Evolutionary conservation across 1,140 invertebrate genomes (phyloP), one percentile per base, ranked within the genome.

Genomic region (Laodelphax striatellus): DNA sequence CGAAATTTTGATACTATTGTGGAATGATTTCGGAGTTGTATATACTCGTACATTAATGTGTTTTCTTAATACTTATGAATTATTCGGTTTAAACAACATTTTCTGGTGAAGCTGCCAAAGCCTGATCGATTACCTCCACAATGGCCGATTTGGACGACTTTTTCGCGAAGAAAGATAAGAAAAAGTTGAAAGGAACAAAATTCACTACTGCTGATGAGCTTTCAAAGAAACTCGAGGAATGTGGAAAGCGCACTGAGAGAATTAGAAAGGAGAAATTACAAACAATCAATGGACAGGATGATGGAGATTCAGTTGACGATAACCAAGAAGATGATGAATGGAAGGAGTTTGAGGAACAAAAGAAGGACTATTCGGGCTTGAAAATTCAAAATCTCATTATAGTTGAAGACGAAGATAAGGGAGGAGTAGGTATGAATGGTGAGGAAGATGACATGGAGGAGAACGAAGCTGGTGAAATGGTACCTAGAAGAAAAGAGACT

Each of bases 141-240:
- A 93, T 93, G 91, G 88, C 89, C 44, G 89, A 92, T 79, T 76
- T 94, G 67, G 92, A 94, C 72, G 88, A 93, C 79, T 94, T 94
- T 76, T 94, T 94, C 73, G 90, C 91, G 21, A 94, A 94, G 75
- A 92, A 92, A 73, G 91, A 94, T 74, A 85, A 88, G 65, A 93
- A 92, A 76, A 92, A 91, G 78, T 81, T 83, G 11, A 88, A 87
- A 73, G 79, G 79, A 57, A 89, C 87, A 72, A 91, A 90, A 75
- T 90, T 89, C 68, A 79, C 87, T 22, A 87, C 88, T 9, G 81
- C 87, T 24, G 90, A 92, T 59, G 88, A 92, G 69, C 78, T 92
- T 68, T 87, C 87, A 4, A 92, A 90, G 71, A 88, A 89, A 75
- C 74, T 89, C 61, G 82, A 90, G 63, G 86, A 88, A 68, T 81